Evolutionary conservation across 1,140 invertebrate genomes (phyloP), one percentile per base, ranked within the genome.

Genomic region (Drosophila teissieri): DNA sequence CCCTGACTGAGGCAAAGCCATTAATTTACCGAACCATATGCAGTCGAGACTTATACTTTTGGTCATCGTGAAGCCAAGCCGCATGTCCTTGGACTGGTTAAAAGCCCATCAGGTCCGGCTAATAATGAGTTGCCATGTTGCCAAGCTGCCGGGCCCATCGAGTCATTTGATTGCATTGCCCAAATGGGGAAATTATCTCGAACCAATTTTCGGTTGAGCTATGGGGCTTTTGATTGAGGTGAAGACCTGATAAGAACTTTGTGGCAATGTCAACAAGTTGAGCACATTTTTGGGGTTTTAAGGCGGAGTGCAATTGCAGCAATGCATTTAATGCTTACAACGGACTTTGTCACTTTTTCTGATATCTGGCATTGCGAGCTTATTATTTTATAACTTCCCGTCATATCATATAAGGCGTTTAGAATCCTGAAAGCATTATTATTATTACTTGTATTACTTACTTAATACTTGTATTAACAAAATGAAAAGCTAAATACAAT

Each of bases 31-130:
- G 1, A 34, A 34, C 67, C 64, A 54, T 68, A 54, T 70, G 40
- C 67, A 70, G 64, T 48, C 19, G 42, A 40, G 22, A 15, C 51
- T 42, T 40, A 53, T 70, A 36, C 74, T 69, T 60, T 83, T 75
- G 75, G 75, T 57, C 80, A 58, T 63, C 64, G 55, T 82, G 75
- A 62, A 54, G 67, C 61, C 56, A 62, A 54, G 67, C 61, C 56
- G 49, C 46, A 53, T 82, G 80, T 82, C 80, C 80, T 82, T 83
- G 80, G 61, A 63, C 52, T 56, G 69, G 54, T 60, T 60, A 52
- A 62, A 62, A 36, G 51, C 74, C 52, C 67, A 65, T 82, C 70
- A 78, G 55, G 52, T 54, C 73, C 45, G 60, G 67, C 61, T 53
- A 73, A 69, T 65, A 55, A 83, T 83, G 56, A 82, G 34, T 69